phyloP scores from a whole-genome alignment of 2,797 vertebrate species.

The Carapus acus region DNA sequence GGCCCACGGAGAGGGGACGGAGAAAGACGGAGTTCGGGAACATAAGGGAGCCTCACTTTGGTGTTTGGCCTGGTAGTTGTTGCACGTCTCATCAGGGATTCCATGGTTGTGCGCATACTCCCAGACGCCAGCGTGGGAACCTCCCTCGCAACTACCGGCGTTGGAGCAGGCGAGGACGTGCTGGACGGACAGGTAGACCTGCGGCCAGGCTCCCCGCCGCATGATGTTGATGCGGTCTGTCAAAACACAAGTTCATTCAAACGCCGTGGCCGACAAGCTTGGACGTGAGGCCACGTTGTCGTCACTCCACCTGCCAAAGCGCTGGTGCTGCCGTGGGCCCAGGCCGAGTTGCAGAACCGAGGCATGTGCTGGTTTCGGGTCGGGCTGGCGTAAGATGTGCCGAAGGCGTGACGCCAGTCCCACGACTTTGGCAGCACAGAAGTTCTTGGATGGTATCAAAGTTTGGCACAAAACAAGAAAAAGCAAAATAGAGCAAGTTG shows the following conservation, averaged over 20 bases:
- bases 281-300: background rate
- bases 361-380: conserved; percentile 95
- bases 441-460: too few relatives aligned
- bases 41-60: conserved; percentile 86
- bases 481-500: too few relatives aligned
- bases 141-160: conserved; percentile 84
- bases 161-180: conserved; percentile 84
- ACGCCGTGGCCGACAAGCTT: too few relatives aligned
- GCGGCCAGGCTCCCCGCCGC: conserved; percentile 85
- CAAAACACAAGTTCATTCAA: conserved; percentile 1
- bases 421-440: conserved; percentile 75
- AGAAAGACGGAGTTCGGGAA: too few relatives aligned
- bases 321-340: conserved; percentile 91
- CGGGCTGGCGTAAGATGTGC: conserved; percentile 81
- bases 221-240: conserved; percentile 91
- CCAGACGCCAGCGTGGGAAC: conserved; percentile 84
- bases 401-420: conserved; percentile 85
- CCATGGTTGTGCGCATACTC: conserved; percentile 78
- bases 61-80: conserved; percentile 93
- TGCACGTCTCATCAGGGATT: conserved; percentile 93
- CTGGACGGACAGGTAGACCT: conserved; percentile 87
- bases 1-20: too few relatives aligned
- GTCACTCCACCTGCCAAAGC: conserved; percentile 81
- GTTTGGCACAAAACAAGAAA: too few relatives aligned
- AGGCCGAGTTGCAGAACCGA: conserved; percentile 93